Conservation (phyloP, 1,140 invertebrate species). For the Eumeta japonica region DNA sequence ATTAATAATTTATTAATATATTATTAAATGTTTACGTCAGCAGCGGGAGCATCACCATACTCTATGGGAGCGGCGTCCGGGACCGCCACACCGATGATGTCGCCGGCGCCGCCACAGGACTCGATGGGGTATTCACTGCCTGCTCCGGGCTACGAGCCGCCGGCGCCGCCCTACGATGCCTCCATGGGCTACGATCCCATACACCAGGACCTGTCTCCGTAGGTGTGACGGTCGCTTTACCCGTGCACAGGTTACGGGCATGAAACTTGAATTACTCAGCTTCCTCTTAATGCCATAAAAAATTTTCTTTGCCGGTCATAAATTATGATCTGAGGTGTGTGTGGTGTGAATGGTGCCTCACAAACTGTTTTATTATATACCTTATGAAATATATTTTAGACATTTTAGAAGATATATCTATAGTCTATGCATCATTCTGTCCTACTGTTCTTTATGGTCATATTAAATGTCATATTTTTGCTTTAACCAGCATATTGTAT, state of each 20-base stretch:
- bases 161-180: slow-evolving; percentile 79
- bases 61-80: slow-evolving; percentile 83
- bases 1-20: not conserved
- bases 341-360: too few relatives aligned
- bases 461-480: too few relatives aligned
- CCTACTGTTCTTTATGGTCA: too few relatives aligned
- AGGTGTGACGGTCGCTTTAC: too few relatives aligned
- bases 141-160: slow-evolving; percentile 80
- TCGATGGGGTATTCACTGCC: slow-evolving; percentile 87
- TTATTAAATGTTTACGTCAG: slow-evolving; percentile 18
- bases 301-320: too few relatives aligned
- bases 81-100: slow-evolving; percentile 90
- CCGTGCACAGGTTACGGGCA: slow-evolving; percentile 22
- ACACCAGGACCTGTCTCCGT: slow-evolving; percentile 75
- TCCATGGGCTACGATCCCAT: slow-evolving; percentile 87
- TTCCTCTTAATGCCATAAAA: slow-evolving; percentile 47
- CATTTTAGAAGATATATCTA: too few relatives aligned
- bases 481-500: too few relatives aligned
- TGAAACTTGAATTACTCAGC: slow-evolving; percentile 24
- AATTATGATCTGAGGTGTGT: too few relatives aligned
- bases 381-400: too few relatives aligned
- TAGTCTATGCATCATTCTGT: too few relatives aligned
- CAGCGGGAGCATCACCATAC: slow-evolving; percentile 84
- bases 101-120: slow-evolving; percentile 85
- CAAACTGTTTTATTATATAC: too few relatives aligned